Evolutionary conservation across 2,888 invertebrate genomes (phyloP), one percentile per base, ranked within the genome.

Genomic region (Trichogramma evanescens): DNA sequence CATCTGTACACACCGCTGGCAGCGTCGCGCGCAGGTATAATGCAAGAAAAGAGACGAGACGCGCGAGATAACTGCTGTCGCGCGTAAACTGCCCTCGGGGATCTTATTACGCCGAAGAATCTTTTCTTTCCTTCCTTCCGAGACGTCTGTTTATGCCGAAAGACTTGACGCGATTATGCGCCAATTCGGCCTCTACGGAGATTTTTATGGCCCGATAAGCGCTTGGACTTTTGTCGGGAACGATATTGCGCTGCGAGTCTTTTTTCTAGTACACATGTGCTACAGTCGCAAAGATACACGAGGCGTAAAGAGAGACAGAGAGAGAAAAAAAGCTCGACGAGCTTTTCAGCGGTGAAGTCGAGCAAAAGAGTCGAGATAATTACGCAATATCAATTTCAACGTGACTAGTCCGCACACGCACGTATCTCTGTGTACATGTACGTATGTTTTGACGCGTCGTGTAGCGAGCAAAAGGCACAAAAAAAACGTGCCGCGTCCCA

Each of bases 71-170:
- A 26, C 26, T 26, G 71, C 70, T 26, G 71, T 69, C 70, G 70
- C 68, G 70, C 71, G 69, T 74, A 77, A 77, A 75, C 72, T 73
- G 74, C 70, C 77, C 77, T 71, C 62, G 61, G 77, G 76, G 77
- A 77, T 66, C 77, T 77, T 77, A 75, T 77, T 77, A 77, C 73
- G 71, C 72, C 71, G 26, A 26, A 26, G 26, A 26, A 26, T 26
- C 26, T 26, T 26, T 26, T 26, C 26, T 26, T 26, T 26, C 26
- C 26, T 26, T 26, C 26, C 26, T 26, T 26, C 26, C 26, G 26
- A 26, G 26, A 26, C 26, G 26, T 26, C 26, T 26, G 26, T 26
- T 26, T 26, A 26, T 26, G 26, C 26, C 26, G 26, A 26, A 26
- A 26, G 2, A 26, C 26, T 26, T 26, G 26, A 26, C 26, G 26